These are phyloP conservation scores for Tokudaia muenninki DNA, from an alignment of 2,797 vertebrate species.

Conservation along the genomic window DNA sequence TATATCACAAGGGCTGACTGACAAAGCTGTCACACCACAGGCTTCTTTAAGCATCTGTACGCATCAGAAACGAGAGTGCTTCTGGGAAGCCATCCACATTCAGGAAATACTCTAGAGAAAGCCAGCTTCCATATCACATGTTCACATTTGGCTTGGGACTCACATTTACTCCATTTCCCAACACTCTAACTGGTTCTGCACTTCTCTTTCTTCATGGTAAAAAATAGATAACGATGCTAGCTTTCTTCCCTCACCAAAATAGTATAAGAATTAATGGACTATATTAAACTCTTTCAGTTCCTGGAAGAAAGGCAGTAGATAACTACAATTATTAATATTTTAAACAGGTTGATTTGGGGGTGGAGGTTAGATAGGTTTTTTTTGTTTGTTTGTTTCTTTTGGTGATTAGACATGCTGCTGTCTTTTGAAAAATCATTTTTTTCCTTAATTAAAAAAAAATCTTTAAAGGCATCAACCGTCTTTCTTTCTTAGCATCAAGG, in stretches of 20 bases:
- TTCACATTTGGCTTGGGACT: not conserved
- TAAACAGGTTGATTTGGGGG: constrained; percentile 71
- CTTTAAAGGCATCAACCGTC: constrained; percentile 18
- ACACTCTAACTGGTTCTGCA: not conserved
- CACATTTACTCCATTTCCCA: not conserved
- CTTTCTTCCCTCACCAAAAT: constrained; percentile 67
- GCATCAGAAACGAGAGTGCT: not conserved
- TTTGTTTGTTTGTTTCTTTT: constrained; percentile 3
- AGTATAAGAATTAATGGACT: constrained; percentile 76
- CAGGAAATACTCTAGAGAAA: not conserved
- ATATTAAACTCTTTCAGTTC: constrained; percentile 77
- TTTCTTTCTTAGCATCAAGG: constrained; percentile 5
- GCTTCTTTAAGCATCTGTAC: not conserved
- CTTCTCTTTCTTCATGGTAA: constrained; percentile 65
- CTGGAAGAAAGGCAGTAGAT: constrained; percentile 75
- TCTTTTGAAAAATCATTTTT: constrained; percentile 43
- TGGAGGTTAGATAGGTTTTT: constrained; percentile 44
- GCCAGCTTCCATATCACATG: not conserved
- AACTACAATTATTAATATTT: constrained; percentile 81
- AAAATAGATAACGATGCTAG: constrained; percentile 69
- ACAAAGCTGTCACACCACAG: not conserved
- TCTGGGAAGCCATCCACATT: constrained; percentile 1
- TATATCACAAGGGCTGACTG: not conserved
- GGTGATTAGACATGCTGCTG: constrained; percentile 64
- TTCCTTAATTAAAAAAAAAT: not conserved